Evolutionary conservation across 2,113 vertebrate genomes (phyloP), one percentile per base, ranked within the genome.

Genomic region (Paradisaea rubra): DNA sequence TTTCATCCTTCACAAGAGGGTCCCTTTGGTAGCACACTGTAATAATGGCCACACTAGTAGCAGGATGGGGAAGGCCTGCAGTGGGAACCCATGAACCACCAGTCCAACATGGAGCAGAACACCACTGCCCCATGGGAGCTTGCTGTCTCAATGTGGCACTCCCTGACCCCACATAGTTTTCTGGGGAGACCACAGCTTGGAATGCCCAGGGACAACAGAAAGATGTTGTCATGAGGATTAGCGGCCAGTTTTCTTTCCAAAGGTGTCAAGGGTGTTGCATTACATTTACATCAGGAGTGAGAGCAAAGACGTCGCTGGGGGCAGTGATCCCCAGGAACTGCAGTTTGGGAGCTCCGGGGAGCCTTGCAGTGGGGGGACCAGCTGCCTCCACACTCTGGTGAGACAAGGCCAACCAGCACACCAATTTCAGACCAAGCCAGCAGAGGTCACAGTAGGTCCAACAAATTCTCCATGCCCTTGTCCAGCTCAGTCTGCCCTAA

Each of bases 401-500:
- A 87, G 76, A 53, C 18, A 53, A 35, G 65, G 50, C 57, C 52
- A 88, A 69, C 20, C 31, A 70, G 35, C 52, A 88, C 31, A 94
- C 49, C 70, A 52, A 64, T 97, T 95, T 93, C 94, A 95, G 92
- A 89, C 94, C 81, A 80, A 96, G 60, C 96, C 97, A 97, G 96
- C 53, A 97, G 96, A 96, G 96, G 97, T 97, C 97, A 97, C 89
- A 97, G 93, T 95, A 84, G 91, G 81, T 95, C 95, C 72, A 88
- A 90, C 35, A 89, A 97, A 95, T 68, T 90, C 31, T 60, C 31
- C 17, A 28, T 78, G 70, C 60, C 82, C 79, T 88, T 12, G 1
- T 71, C 84, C 68, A 86, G 76, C 23, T 56, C 44, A 41, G 47
- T 31, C 35, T 91, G 69, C 66, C 84, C 52, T 64, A 44, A 22